Percentiles rank a stretch among this genome's conserved stretches.
Evolutionary conservation across 2,113 vertebrate genomes (phyloP).

Genomic region (Choloepus hoffmanni): DNA sequence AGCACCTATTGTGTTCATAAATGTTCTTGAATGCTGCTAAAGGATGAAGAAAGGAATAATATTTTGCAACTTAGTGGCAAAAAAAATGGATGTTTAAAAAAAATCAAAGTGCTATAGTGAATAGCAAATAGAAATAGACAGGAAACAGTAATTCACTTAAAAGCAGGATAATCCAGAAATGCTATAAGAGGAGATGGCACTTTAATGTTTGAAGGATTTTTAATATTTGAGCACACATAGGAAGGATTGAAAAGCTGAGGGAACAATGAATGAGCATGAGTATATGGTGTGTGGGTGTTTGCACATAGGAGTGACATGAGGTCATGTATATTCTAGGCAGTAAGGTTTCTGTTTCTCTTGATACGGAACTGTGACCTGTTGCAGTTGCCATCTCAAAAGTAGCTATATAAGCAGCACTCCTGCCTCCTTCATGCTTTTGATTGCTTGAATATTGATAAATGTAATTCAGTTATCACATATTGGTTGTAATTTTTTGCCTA

Average conservation of each 20-base stretch:
- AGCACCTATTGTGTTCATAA: background rate
- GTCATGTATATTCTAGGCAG: background rate
- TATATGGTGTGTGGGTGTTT: background rate
- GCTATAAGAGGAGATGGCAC: background rate
- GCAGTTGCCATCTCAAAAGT: background rate
- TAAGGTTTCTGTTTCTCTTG: background rate
- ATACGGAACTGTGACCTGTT: background rate
- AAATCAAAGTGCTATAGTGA: background rate
- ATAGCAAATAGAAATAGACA: background rate
- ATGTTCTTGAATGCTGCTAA: background rate
- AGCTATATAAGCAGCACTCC: rapidly evolving
- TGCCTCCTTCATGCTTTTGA: background rate
- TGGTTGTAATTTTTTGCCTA: background rate
- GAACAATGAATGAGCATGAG: background rate
- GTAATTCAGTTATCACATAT: background rate
- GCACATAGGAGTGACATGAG: background rate
- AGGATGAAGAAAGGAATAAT: background rate
- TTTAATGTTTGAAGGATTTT: background rate
- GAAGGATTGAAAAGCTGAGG: background rate
- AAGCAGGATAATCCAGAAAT: background rate
- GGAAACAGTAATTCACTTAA: background rate
- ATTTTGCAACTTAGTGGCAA: background rate
- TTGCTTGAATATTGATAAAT: background rate
- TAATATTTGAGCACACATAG: background rate
- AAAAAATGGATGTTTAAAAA: background rate